Evolutionary conservation across 2,888 invertebrate genomes (phyloP), one percentile per base, ranked within the genome.

Genomic region (Odontocerum albicorne): DNA sequence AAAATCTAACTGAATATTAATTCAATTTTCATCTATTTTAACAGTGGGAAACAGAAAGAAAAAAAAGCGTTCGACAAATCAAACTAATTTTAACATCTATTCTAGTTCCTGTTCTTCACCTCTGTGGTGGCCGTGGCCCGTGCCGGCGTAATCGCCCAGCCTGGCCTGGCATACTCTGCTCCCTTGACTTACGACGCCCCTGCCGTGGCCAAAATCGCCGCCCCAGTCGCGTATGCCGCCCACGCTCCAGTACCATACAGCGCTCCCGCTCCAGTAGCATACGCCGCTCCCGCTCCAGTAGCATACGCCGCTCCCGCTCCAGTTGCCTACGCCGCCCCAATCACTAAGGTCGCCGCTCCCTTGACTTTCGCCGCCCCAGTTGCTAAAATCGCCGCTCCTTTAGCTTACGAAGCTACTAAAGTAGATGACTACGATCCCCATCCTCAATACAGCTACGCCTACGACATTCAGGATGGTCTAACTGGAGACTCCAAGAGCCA

Each of bases 361-460:
- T 19, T 31, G 7, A 49, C 49, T 39, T 33, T 40, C 20, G 39
- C 31, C 0, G 78, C 80, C 6, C 79, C 59, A 12, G 42, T 55
- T 19, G 51, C 53, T 12, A 4, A 49, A 3, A 51, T 49, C 40
- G 47, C 40, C 19, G 57, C 52, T 17, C 55, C 60, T 22, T 32
- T 36, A 3, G 53, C 53, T 15, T 46, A 47, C n/a, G 36, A 21
- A 10, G 52, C 49, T 39, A 39, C 44, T 22, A 39, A 33, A 0
- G 78, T 80, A 6, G 79, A 79, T 13, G 80, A 81, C 35, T 81
- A 79, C 66, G 83, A 83, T 64, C 81, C 82, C 2, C 79, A 82
- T 65, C 85, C 85, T 4, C 84, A 84, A 68, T 86, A 86, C 66
- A 82, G 83, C 20, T 86, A 82, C 69, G 83, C 84, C 32, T 86